Evolutionary conservation across 1,140 invertebrate genomes (phyloP).

Genomic region (Leptinotarsa defecta): DNA sequence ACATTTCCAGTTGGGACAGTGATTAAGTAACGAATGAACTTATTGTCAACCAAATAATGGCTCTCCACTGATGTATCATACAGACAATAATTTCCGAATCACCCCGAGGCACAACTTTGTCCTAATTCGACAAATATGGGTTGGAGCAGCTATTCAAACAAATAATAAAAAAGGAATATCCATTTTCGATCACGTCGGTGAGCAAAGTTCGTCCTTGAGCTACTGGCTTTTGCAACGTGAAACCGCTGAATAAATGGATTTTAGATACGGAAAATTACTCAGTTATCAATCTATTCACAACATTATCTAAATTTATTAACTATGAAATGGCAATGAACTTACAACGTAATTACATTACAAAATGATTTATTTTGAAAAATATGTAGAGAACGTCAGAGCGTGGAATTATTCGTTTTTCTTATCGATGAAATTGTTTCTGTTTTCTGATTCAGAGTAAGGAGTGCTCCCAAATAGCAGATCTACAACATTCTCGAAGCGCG

Average conservation of each 20-base stretch:
- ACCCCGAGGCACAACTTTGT: neutral
- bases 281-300: neutral
- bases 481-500: too few species aligned
- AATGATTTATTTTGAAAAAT: neutral
- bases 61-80: too few species aligned
- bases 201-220: neutral
- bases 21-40: too few species aligned
- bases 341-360: neutral
- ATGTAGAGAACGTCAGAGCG: too few species aligned
- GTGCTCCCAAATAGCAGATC: too few species aligned
- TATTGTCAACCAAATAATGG: too few species aligned
- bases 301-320: neutral
- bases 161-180: neutral
- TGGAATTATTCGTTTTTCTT: too few species aligned
- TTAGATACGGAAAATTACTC: neutral
- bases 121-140: constrained; percentile 8
- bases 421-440: too few species aligned
- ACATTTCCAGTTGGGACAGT: too few species aligned
- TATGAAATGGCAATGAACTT: neutral
- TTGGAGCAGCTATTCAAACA: neutral
- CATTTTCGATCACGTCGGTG: neutral
- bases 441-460: too few species aligned
- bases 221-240: neutral
- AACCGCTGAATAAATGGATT: neutral
- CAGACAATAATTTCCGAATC: too few species aligned